Base-by-base conservation (phyloP, 1,140 invertebrate species). In the Bicyclus anynana region DNA sequence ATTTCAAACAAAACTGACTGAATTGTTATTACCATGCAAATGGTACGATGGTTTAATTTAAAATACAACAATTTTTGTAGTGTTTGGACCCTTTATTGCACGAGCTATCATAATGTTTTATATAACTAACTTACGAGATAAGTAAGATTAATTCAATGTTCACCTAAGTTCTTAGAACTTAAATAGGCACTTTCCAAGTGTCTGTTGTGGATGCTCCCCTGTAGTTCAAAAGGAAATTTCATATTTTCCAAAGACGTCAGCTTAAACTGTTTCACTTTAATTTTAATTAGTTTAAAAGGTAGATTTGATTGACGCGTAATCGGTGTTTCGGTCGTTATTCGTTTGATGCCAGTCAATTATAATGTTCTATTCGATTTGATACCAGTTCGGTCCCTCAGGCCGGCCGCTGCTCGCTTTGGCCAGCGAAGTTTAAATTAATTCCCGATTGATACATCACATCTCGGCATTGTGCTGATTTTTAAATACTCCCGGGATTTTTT, bases 371-470 rank as follows among this genome's bases (percentile, higher is more conserved):
- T 83, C 80, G 80, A 83, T 83, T 84, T 84, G 78, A 84, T 81
- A 69, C 67, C 74, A 67, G 75, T 69, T 76, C 69, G 66, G 69
- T 84, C 80, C 78, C 78, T 70, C 59, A 75, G 78, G 83, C 59
- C 59, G 59, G 67, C 65, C 67, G 69, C 62, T 77, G 74, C 67
- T 80, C 76, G 77, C 71, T 83, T 82, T 80, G 74, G 71, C 71
- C 67, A 76, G 75, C 72, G 77, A 86, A 86, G 78, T 84, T 87
- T 87, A 83, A 84, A 87, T 87, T 84, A 83, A 87, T 82, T 87
- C 74, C 65, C 74, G 74, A 82, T 81, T 84, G 81, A 84, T 77
- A 84, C 78, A 83, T 78, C 74, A 76, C 67, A 80, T 77, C 74
- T 75, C 63, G 64, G 66, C 73, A 69, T 69, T 77, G 69, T 64